Percentiles rank a stretch among this genome's conserved stretches.
These are phyloP conservation scores for Chrysotoxum bicinctum DNA, from an alignment of 2,888 invertebrate species.

Conservation along the genomic window DNA sequence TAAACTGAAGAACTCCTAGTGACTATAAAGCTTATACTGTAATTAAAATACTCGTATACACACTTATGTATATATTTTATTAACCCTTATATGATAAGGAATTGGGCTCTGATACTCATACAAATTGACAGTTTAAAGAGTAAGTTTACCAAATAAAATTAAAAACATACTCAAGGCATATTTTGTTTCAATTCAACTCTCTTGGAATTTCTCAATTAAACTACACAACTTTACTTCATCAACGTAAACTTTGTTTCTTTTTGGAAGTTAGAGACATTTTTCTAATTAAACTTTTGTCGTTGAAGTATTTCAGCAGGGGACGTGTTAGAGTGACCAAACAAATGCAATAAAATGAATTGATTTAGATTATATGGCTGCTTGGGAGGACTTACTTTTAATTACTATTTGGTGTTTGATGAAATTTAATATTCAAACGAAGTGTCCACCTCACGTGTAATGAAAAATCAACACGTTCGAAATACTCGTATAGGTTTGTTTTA, in stretches of 20 bases:
- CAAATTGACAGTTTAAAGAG: neutral
- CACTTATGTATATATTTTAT: no score
- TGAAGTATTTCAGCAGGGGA: neutral
- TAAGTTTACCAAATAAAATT: neutral
- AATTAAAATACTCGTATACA: no score
- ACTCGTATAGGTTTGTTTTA: neutral
- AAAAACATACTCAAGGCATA: neutral
- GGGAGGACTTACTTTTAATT: neutral
- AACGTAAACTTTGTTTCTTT: neutral
- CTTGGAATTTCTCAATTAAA: conserved; percentile 18
- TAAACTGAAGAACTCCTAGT: no score
- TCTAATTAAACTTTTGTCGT: conserved; percentile 10
- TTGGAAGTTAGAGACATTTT: neutral
- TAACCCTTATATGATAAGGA: no score
- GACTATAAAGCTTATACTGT: no score
- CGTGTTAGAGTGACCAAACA: neutral
- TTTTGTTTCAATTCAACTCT: neutral
- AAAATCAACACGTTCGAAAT: neutral
- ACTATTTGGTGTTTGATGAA: neutral
- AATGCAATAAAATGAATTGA: conserved; percentile 22
- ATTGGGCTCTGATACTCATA: neutral
- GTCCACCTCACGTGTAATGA: neutral
- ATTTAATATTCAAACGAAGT: neutral
- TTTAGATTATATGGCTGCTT: conserved; percentile 4
- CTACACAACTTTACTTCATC: neutral